Evolutionary conservation across 2,113 vertebrate genomes (phyloP), one percentile per base, ranked within the genome.

Genomic region (Phyllopteryx taeniolatus): DNA sequence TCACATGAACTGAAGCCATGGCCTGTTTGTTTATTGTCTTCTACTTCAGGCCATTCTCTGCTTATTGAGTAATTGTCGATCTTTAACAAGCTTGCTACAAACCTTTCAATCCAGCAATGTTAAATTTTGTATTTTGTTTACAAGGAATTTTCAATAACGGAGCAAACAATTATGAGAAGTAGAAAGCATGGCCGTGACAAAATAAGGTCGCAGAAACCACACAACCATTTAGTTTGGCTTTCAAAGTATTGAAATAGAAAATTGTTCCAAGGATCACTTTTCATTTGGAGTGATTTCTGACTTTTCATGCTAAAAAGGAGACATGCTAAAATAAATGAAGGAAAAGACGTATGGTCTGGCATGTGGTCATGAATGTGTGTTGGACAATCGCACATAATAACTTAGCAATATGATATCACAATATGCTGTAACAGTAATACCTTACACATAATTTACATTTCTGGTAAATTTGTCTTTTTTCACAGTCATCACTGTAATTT

Each of bases 21-120:
- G 47, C 74, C 39, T 62, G 2, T n/a, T 56, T 74, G 65, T 79
- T 68, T 82, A 33, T 77, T 76, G 15, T 54, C 72, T 63, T 68
- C 12, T 39, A 43, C 67, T 67, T 71, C 43, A 33, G 69, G 68
- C 67, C 46, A 51, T 74, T 54, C 51, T 80, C 39, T 71, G 70
- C 63, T 82, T 84, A 70, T 82, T 82, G 20, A 56, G 4, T 42
- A 15, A 60, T 15, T 60, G 59, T 15, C 35, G 27, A 15, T 33
- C 0, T 33, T 60, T 60, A 15, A 31, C 15, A 60, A 35, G 31
- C 15, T 33, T 60, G 2, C 20, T 20, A 56, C 20, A 56, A 9
- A 56, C 8, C 9, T 56, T 39, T 11, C 20, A 56, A 22, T 56
- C 35, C 35, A 39, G 35, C 35, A 39, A 39, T 39, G 35, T 39